Evolutionary conservation across 2,113 vertebrate species (phyloP), one percentile per base, ranked within the genome.

Genomic region (Percopsis transmontana): DNA sequence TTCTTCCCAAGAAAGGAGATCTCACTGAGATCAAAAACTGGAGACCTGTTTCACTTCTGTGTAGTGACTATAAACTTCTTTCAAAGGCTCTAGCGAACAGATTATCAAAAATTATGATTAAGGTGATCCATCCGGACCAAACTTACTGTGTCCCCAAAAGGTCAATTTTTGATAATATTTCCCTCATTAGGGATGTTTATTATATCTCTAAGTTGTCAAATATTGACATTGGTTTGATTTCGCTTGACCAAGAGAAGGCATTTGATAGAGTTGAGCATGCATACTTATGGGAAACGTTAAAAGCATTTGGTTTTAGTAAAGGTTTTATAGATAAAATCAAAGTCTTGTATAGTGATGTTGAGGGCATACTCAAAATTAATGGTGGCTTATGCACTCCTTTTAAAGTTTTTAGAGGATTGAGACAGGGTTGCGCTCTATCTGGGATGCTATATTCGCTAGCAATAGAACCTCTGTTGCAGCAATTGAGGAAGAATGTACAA

Each of bases 351-450:
- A 14, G 19, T 7, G 24, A 52, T 14, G 50, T 16, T 52, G 66
- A 51, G 18, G 39, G 33, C 5, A 12, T 38, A 40, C 56, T 38
- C 3, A 56, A 56, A 56, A 8, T 57, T 13, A 39, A 68, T 56
- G 54, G 65, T 47, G 65, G 20, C 13, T 38, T 67, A 18, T 56
- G 42, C 16, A 42, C 44, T 50, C 54, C 56, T 27, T 58, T 68
- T 23, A 68, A 68, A 10, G 56, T 50, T 2, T 9, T 13, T 2
- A 38, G 44, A 23, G 56, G 42, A 2, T 40, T 68, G 1, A 23
- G 42, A 21, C 54, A 67, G 24, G 65, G 65, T 8, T 67, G 54
- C 58, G 65, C 55, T 14, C 21, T 66, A 14, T 67, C 42, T 20
- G 47, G 61, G 14, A 65, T 65, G 20, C 14, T 66, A 14, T 73